These are phyloP conservation scores for Saguinus midas DNA, from an alignment of 2,113 vertebrate genomes.

Conservation along the genomic window DNA sequence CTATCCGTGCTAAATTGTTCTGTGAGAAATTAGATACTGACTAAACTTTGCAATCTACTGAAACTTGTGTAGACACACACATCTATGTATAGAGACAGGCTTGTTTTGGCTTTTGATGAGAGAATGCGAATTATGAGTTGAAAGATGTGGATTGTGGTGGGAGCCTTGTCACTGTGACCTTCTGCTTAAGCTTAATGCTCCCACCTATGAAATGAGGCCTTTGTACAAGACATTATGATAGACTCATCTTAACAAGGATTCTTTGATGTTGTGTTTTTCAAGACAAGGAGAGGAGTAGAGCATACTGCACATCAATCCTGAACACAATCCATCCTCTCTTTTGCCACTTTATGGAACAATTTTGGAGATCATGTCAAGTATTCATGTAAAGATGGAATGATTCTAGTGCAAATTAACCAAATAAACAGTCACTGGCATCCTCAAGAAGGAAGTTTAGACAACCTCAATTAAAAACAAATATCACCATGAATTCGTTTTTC, in stretches of 20 bases:
- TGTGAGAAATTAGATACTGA: background rate
- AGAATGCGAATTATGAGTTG: background rate
- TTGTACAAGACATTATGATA: background rate
- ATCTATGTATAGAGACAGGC: background rate
- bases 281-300: background rate
- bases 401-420: conserved; percentile 57
- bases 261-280: background rate
- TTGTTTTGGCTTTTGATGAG: background rate
- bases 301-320: background rate
- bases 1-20: background rate
- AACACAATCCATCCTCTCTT: background rate
- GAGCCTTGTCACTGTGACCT: background rate
- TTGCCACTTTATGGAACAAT: conserved; percentile 26
- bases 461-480: conserved; percentile 67
- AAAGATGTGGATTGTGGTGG: background rate
- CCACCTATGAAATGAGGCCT: background rate
- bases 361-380: conserved; percentile 48
- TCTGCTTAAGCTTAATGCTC: background rate
- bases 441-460: conserved; percentile 47
- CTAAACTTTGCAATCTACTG: background rate
- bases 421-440: conserved; percentile 19
- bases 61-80: background rate
- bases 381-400: conserved; percentile 23
- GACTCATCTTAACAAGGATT: background rate
- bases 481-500: conserved; percentile 33